Evolutionary conservation across 2,888 invertebrate species (phyloP).

Genomic region (Drosophila neonasuta): DNA sequence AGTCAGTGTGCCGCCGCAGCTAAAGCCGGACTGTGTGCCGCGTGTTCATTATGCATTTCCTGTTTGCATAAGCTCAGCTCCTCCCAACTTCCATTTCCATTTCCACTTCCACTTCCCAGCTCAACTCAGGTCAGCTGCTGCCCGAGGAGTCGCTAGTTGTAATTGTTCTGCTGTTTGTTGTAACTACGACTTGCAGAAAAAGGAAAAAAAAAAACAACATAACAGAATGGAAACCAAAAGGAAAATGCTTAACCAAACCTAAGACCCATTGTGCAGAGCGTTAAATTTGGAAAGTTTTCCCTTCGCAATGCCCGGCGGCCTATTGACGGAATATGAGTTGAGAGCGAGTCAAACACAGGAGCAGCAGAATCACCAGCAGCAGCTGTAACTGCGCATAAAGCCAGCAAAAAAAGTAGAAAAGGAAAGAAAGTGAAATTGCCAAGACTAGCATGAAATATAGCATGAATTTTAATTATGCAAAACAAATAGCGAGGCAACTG

Average conservation of each 20-base stretch:
- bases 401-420: neutral
- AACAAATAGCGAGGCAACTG: slow-evolving; percentile 41
- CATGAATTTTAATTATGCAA: slow-evolving; percentile 67
- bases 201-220: neutral
- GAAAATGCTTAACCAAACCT: slow-evolving; percentile 23
- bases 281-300: slow-evolving; percentile 75
- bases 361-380: neutral
- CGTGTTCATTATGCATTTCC: slow-evolving; percentile 77
- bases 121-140: slow-evolving; percentile 35
- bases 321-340: slow-evolving; percentile 64
- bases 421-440: slow-evolving; percentile 61
- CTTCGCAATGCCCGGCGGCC: slow-evolving; percentile 50
- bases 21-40: slow-evolving; percentile 45
- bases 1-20: slow-evolving; percentile 59
- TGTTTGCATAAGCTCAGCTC: slow-evolving; percentile 67
- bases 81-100: too few relatives aligned
- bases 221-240: slow-evolving; percentile 3
- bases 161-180: slow-evolving; percentile 66
- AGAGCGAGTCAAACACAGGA: slow-evolving; percentile 10
- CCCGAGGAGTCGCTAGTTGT: slow-evolving; percentile 58
- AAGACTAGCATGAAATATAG: slow-evolving; percentile 55
- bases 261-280: slow-evolving; percentile 67
- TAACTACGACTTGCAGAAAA: slow-evolving; percentile 34
- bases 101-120: neutral
- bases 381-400: neutral